These are phyloP conservation scores for Tetanocera ferruginea DNA, from an alignment of 2,888 invertebrate species.

Conservation along the genomic window DNA sequence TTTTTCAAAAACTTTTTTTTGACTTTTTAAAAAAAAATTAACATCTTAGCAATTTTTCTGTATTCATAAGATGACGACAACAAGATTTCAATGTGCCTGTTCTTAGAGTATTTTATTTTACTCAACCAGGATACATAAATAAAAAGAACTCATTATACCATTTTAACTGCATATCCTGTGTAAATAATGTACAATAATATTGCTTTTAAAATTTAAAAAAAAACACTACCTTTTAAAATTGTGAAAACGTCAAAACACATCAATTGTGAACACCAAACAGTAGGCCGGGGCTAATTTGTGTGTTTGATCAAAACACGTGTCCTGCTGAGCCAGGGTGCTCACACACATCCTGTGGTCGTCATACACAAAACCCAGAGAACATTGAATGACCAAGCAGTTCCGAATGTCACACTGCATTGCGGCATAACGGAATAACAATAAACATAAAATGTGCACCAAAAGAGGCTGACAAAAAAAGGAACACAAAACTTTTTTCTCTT, in stretches of 20 bases:
- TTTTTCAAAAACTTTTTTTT: no score
- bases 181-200: no score
- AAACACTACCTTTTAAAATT: no score
- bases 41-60: no score
- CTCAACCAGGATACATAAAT: no score
- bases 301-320: slow-evolving; percentile 26
- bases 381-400: neutral
- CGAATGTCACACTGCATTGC: neutral
- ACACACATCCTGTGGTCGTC: slow-evolving; percentile 24
- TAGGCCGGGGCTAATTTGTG: slow-evolving; percentile 28
- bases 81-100: no score
- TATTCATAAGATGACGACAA: no score
- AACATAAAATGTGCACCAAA: neutral
- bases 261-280: slow-evolving; percentile 13
- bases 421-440: neutral
- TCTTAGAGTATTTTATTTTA: no score
- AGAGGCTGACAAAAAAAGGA: neutral
- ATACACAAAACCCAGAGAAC: neutral
- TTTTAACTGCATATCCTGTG: no score
- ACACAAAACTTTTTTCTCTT: neutral
- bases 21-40: no score
- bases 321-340: slow-evolving; percentile 20
- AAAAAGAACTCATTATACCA: no score
- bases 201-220: no score
- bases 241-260: neutral